Conservation (phyloP, 1,140 invertebrate genomes). For the Adelges cooleyi region DNA sequence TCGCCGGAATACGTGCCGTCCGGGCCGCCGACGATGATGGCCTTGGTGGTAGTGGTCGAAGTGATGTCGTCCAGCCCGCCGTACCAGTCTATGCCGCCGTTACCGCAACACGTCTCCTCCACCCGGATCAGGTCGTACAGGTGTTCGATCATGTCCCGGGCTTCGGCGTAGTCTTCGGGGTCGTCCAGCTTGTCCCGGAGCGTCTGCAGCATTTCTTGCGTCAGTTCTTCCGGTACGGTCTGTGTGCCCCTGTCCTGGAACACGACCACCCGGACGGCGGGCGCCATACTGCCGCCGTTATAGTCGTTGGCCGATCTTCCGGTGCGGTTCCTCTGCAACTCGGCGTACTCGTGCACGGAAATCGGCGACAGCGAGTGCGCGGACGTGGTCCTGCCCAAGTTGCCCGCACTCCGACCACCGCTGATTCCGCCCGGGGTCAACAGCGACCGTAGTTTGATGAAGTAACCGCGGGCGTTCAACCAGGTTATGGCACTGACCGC, state of each 20-base stretch:
- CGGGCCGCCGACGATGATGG: constrained; percentile 32
- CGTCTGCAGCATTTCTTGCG: constrained; percentile 56
- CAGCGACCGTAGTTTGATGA: constrained; percentile 42
- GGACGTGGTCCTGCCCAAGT: constrained; percentile 41
- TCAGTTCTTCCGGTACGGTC: constrained; percentile 60
- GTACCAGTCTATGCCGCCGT: constrained; percentile 40
- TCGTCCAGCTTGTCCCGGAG: constrained; percentile 56
- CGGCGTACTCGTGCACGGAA: constrained; percentile 52
- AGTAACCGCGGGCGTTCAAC: constrained; percentile 43
- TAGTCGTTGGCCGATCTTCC: constrained; percentile 36
- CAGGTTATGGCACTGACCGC: constrained; percentile 43
- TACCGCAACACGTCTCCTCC: constrained; percentile 48
- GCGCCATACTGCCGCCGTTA: constrained; percentile 30
- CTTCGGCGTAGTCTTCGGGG: constrained; percentile 58
- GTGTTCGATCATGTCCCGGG: constrained; percentile 63
- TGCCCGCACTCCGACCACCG: not conserved
- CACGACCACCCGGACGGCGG: constrained; percentile 9
- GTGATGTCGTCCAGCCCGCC: constrained; percentile 41
- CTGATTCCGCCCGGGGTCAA: constrained; percentile 40
- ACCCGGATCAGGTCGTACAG: constrained; percentile 65
- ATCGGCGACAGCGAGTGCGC: constrained; percentile 49
- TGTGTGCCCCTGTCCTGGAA: constrained; percentile 55
- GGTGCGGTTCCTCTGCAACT: constrained; percentile 43
- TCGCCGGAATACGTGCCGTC: constrained; percentile 32
- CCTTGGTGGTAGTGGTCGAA: constrained; percentile 37